A percentile compares a stretch with the other conserved stretches of the same genome.
Conservation (phyloP, 2,797 vertebrate genomes). For the Psittacula derbiana region DNA sequence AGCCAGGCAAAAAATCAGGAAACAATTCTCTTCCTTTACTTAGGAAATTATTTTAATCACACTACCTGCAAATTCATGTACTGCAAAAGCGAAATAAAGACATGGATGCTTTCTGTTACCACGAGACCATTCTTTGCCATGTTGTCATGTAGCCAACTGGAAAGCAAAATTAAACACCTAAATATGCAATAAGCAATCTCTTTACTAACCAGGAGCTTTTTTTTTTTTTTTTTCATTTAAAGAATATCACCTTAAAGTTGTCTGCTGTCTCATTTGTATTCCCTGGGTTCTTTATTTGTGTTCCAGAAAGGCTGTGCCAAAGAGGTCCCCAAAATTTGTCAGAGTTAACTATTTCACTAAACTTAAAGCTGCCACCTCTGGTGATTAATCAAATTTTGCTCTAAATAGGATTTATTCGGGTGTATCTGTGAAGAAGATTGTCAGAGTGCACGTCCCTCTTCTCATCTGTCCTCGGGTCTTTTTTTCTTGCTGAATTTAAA, state of each 20-base stretch:
- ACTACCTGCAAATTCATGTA: neutral
- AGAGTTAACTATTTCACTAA: slow-evolving; percentile 61
- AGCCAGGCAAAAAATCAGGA: neutral
- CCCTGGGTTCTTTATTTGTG: neutral
- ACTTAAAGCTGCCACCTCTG: slow-evolving; percentile 68
- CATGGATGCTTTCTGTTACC: neutral
- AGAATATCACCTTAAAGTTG: neutral
- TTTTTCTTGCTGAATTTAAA: slow-evolving; percentile 76
- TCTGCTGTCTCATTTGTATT: neutral
- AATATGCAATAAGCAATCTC: neutral
- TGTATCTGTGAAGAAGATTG: slow-evolving; percentile 72
- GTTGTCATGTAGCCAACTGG: neutral
- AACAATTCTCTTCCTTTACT: neutral
- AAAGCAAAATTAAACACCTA: slow-evolving; percentile 1
- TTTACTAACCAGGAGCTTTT: neutral
- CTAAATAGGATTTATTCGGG: slow-evolving; percentile 79
- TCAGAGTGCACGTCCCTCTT: slow-evolving; percentile 67
- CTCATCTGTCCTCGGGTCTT: slow-evolving; percentile 70
- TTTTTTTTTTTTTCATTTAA: neutral
- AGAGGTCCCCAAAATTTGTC: slow-evolving; percentile 53
- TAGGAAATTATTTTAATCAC: neutral
- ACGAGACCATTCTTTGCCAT: neutral
- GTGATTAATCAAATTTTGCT: slow-evolving; percentile 78
- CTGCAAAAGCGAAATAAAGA: neutral
- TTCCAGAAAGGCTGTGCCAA: slow-evolving; percentile 16